Evolutionary conservation across 2,888 invertebrate species (phyloP).

Genomic region (Sphaerophoria rueppellii): DNA sequence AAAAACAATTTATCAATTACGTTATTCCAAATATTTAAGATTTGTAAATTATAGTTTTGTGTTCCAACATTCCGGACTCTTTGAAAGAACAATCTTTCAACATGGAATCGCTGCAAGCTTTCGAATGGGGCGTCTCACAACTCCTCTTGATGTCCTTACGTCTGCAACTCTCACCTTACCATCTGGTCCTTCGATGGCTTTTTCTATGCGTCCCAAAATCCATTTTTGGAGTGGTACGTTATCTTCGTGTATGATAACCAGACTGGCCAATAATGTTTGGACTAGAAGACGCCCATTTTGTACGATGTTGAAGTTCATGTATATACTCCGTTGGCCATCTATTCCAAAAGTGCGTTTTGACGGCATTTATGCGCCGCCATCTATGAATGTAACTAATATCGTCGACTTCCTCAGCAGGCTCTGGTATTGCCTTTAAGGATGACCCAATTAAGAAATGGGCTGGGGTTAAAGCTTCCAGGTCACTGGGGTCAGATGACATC

Average conservation of each 20-base stretch:
- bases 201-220: constrained; percentile 12
- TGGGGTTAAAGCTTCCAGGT: not conserved
- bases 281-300: not conserved
- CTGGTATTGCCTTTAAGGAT: not conserved
- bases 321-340: not conserved
- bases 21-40: too few relatives aligned
- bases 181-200: constrained; percentile 7
- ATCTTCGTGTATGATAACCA: constrained; percentile 29
- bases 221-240: constrained; percentile 19
- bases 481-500: not conserved
- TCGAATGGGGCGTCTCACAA: too few relatives aligned
- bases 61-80: too few relatives aligned
- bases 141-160: not conserved
- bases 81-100: too few relatives aligned
- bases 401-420: not conserved
- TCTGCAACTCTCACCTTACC: not conserved
- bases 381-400: not conserved
- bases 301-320: constrained; percentile 1
- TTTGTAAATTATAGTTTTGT: too few relatives aligned
- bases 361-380: not conserved
- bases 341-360: constrained; percentile 17
- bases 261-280: too few relatives aligned
- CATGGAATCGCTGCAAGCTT: too few relatives aligned
- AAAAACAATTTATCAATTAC: too few relatives aligned
- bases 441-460: not conserved